These are phyloP conservation scores for Riptortus pedestris DNA, from an alignment of 1,140 invertebrate species.

Conservation along the genomic window DNA sequence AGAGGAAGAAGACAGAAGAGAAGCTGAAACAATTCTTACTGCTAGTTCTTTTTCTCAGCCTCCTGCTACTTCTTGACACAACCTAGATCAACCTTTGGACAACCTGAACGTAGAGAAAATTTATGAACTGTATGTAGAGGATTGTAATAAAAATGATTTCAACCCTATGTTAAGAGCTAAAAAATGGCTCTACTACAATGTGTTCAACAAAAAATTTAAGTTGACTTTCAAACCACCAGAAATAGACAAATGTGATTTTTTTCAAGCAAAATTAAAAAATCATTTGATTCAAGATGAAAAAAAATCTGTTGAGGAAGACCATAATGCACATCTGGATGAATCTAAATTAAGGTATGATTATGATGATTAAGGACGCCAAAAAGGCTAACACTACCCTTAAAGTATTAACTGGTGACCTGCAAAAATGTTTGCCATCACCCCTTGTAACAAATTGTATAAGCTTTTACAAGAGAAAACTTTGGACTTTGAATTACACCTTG, in stretches of 20 bases:
- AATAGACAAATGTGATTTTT: constrained; percentile 23
- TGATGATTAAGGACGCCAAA: constrained; percentile 18
- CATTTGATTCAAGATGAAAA: constrained; percentile 25
- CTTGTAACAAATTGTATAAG: constrained; percentile 22
- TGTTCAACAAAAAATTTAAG: constrained; percentile 23
- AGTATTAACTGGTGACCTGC: constrained; percentile 20
- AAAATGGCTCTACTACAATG: constrained; percentile 19
- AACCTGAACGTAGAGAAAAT: constrained; percentile 21
- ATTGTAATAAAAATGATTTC: constrained; percentile 21
- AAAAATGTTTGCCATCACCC: constrained; percentile 22
- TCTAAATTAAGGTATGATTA: constrained; percentile 19
- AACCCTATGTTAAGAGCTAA: constrained; percentile 7
- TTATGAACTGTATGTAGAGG: constrained; percentile 16
- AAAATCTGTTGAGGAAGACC: constrained; percentile 14
- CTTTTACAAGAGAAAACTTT: constrained; percentile 26
- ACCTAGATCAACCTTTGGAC: no score
- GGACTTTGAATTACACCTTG: constrained; percentile 22
- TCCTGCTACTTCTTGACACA: no score
- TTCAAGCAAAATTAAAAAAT: constrained; percentile 20
- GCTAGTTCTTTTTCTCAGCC: no score
- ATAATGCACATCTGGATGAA: constrained; percentile 24
- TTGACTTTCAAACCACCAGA: constrained; percentile 22
- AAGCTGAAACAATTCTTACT: no score
- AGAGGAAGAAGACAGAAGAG: no score
- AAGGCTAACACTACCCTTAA: constrained; percentile 8